These are phyloP conservation scores for Trachymyrmex septentrionalis DNA, from an alignment of 1,140 invertebrate genomes.

Conservation along the genomic window DNA sequence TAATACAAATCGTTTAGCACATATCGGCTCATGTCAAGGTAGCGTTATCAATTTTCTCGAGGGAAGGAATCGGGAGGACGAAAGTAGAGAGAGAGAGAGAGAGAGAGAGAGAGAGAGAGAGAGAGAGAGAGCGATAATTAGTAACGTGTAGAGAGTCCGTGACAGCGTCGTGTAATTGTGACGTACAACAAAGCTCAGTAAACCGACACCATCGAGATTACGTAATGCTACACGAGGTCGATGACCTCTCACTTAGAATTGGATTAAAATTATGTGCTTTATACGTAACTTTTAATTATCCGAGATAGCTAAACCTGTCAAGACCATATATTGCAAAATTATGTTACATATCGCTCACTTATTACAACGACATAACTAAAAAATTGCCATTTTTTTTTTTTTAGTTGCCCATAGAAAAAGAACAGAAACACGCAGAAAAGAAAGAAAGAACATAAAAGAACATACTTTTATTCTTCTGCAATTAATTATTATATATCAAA, in stretches of 20 bases:
- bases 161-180: not conserved
- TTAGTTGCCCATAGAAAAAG: too few species aligned
- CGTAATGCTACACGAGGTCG: not conserved
- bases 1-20: conserved; percentile 51
- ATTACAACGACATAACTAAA: too few species aligned
- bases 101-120: not conserved
- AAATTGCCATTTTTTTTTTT: too few species aligned
- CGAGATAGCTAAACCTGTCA: too few species aligned
- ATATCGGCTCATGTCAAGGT: conserved; percentile 12
- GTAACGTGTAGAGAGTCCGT: not conserved
- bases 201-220: not conserved
- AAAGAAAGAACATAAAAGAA: too few species aligned
- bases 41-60: conserved; percentile 45
- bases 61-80: not conserved
- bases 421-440: too few species aligned
- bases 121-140: conserved; percentile 24
- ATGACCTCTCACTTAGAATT: conserved; percentile 6
- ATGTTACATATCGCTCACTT: too few species aligned
- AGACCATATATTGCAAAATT: too few species aligned
- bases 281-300: not conserved
- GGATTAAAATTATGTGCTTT: not conserved
- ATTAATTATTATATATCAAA: too few species aligned
- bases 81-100: not conserved
- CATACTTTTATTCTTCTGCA: too few species aligned
- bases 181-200: not conserved